Percentiles rank a stretch among this genome's conserved stretches.
Conservation (phyloP, 1,140 invertebrate genomes). For the Drosophila teissieri region DNA sequence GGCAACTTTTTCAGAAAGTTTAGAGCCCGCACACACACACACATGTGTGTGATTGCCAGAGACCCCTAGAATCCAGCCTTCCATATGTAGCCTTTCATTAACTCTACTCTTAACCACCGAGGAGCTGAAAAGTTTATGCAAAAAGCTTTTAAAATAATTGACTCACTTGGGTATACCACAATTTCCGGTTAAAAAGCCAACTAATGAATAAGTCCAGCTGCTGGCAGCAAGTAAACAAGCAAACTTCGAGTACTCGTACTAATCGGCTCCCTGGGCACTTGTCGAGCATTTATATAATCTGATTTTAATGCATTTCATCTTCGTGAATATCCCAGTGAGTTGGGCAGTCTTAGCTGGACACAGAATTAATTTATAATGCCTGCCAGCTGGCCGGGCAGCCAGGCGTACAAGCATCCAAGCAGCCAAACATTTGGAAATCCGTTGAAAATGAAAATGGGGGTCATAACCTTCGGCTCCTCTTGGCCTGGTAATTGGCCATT, state of each 20-base stretch:
- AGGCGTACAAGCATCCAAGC: background rate
- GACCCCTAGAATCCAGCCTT: background rate
- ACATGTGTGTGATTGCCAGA: slow-evolving; percentile 22
- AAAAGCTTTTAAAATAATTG: slow-evolving; percentile 84
- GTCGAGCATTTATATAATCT: slow-evolving; percentile 71
- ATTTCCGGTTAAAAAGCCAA: slow-evolving; percentile 78
- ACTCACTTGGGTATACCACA: slow-evolving; percentile 79
- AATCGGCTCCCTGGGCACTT: slow-evolving; percentile 46
- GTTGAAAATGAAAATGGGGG: background rate
- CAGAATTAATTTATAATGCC: slow-evolving; percentile 60
- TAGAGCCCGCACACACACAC: slow-evolving; percentile 7
- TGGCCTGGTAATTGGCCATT: slow-evolving; percentile 33
- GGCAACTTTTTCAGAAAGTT: slow-evolving; percentile 55
- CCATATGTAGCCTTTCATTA: slow-evolving; percentile 56
- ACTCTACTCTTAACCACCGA: slow-evolving; percentile 62
- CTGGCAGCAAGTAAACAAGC: slow-evolving; percentile 3
- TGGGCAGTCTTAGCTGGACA: slow-evolving; percentile 1
- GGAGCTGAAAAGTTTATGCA: slow-evolving; percentile 68
- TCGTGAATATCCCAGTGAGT: slow-evolving; percentile 68
- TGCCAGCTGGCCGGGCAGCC: slow-evolving; percentile 8
- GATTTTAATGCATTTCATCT: slow-evolving; percentile 68
- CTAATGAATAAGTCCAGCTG: slow-evolving; percentile 71
- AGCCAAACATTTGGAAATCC: too few relatives aligned
- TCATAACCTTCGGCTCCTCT: slow-evolving; percentile 7
- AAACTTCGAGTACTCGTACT: slow-evolving; percentile 3